phyloP scores from a whole-genome alignment of 2,888 invertebrate species.

The Horisme vitalbata region DNA sequence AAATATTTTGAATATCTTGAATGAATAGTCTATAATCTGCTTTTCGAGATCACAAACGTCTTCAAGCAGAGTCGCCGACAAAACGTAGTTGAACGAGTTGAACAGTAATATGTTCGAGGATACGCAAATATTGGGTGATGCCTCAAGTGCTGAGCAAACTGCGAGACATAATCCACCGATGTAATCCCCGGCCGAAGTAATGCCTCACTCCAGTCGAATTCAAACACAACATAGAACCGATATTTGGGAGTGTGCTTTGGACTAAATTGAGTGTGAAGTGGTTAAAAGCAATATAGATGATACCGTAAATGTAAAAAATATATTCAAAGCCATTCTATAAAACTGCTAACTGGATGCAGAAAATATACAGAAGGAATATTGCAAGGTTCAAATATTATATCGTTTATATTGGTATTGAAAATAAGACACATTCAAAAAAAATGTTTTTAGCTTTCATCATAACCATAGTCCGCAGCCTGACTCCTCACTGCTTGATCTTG shows the following conservation, averaged over 20 bases:
- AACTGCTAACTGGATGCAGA: too few relatives aligned
- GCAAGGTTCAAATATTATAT: too few relatives aligned
- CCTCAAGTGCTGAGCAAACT: constrained; percentile 60
- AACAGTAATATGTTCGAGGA: constrained; percentile 13
- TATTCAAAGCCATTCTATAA: too few relatives aligned
- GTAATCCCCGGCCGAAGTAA: constrained; percentile 28
- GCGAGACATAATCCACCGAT: constrained; percentile 23
- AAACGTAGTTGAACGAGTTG: neutral
- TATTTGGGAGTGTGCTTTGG: constrained; percentile 16
- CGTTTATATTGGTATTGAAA: too few relatives aligned
- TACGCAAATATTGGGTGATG: constrained; percentile 60
- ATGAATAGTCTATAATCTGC: too few relatives aligned
- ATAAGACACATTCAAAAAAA: too few relatives aligned
- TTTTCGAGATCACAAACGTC: neutral
- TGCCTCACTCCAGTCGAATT: constrained; percentile 29
- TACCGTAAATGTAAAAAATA: too few relatives aligned
- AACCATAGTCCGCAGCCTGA: too few relatives aligned
- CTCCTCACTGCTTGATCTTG: too few relatives aligned
- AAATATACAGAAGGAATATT: too few relatives aligned
- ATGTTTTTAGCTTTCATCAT: too few relatives aligned
- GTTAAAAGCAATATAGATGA: neutral
- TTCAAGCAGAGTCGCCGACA: constrained; percentile 5
- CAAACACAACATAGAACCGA: constrained; percentile 30
- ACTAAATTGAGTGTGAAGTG: neutral
- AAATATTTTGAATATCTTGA: too few relatives aligned